These are phyloP conservation scores for Hemichromis elongatus DNA, from an alignment of 2,113 vertebrate genomes.

Conservation along the genomic window DNA sequence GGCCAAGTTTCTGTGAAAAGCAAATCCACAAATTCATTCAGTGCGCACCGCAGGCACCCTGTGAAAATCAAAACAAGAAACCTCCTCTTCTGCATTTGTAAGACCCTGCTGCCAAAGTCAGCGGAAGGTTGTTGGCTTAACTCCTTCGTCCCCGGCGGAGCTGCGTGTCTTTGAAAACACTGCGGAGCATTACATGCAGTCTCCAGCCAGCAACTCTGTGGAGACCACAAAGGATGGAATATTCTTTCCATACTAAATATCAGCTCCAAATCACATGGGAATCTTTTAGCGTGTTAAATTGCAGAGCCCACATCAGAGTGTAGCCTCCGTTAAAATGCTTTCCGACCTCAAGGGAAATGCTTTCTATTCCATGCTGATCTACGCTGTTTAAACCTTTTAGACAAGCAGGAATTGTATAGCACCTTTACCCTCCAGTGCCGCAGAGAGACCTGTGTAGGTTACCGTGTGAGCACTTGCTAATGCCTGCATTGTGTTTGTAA, in stretches of 20 bases:
- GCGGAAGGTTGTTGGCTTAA: conserved; percentile 40
- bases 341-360: conserved; percentile 37
- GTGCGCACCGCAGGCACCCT: not conserved
- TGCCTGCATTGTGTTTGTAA: not conserved
- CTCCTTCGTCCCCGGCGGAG: conserved; percentile 16
- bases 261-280: conserved; percentile 15
- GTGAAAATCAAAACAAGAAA: conserved; percentile 34
- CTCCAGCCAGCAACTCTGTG: conserved; percentile 34
- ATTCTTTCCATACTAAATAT: conserved; percentile 17
- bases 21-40: not conserved
- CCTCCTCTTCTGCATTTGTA: conserved; percentile 15
- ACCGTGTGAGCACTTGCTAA: not conserved
- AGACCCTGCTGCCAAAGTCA: conserved; percentile 39
- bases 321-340: conserved; percentile 41
- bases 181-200: conserved; percentile 1
- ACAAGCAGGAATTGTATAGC: conserved; percentile 23
- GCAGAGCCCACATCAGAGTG: conserved; percentile 28
- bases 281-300: conserved; percentile 33
- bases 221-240: conserved; percentile 22
- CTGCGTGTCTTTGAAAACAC: conserved; percentile 33
- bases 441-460: conserved; percentile 1
- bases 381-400: conserved; percentile 23
- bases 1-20: not conserved
- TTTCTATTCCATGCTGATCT: conserved; percentile 39
- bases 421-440: conserved; percentile 24